These are phyloP conservation scores for Cryptosula pallasiana DNA, from an alignment of 2,888 invertebrate genomes.

Conservation along the genomic window DNA sequence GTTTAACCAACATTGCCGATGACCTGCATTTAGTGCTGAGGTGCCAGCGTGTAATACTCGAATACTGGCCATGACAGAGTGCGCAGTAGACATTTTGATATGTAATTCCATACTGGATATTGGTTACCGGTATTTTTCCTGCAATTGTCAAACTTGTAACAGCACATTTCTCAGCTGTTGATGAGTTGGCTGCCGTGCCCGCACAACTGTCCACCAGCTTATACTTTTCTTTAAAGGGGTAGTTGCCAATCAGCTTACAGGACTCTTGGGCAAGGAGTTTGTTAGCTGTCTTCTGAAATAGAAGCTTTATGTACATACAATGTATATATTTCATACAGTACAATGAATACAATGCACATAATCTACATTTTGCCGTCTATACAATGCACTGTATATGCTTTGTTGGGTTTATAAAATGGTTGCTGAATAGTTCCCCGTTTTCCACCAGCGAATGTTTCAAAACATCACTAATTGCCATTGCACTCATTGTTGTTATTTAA, in stretches of 20 bases:
- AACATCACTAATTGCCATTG: too few species aligned
- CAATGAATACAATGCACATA: too few species aligned
- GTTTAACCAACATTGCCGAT: too few species aligned
- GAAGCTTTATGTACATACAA: too few species aligned
- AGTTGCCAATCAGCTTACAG: background rate
- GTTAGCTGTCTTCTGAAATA: too few species aligned
- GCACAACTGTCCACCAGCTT: background rate
- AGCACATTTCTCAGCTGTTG: background rate
- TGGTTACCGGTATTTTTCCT: conserved; percentile 2
- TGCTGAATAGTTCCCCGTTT: too few species aligned
- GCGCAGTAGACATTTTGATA: background rate
- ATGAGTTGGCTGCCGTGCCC: background rate
- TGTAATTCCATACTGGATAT: background rate
- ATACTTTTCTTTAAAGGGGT: background rate
- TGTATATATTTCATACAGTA: too few species aligned
- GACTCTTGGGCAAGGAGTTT: background rate
- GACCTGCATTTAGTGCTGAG: background rate
- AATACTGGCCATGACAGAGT: background rate
- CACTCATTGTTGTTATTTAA: too few species aligned
- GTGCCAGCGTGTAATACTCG: background rate
- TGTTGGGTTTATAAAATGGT: too few species aligned
- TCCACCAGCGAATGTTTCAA: too few species aligned
- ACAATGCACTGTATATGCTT: too few species aligned
- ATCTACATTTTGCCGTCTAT: too few species aligned
- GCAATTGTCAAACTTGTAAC: background rate